A percentile compares a stretch with the other conserved stretches of the same genome.
phyloP scores from a whole-genome alignment of 2,113 vertebrate species.

The Chloebia gouldiae region DNA sequence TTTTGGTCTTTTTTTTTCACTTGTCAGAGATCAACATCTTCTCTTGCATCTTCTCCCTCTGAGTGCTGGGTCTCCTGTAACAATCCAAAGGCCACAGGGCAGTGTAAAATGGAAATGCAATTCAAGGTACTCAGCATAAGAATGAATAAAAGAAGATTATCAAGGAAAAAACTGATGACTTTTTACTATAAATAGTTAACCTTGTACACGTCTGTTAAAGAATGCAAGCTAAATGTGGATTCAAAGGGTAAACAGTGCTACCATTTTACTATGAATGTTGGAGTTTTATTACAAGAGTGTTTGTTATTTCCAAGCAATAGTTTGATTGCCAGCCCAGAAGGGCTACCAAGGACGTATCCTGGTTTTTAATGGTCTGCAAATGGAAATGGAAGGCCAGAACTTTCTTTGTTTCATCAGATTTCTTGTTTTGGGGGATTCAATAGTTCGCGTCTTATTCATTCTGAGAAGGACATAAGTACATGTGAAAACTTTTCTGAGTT shows the following conservation, averaged over 20 bases:
- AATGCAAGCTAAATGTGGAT: background rate
- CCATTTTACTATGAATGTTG: slow-evolving; percentile 11
- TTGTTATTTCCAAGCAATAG: slow-evolving; percentile 76
- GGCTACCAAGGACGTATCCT: slow-evolving; percentile 21
- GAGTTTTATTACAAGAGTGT: slow-evolving; percentile 43
- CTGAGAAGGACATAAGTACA: slow-evolving; percentile 29
- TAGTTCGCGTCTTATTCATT: slow-evolving; percentile 16
- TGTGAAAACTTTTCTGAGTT: slow-evolving; percentile 65
- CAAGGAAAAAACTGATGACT: background rate
- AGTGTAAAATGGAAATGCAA: background rate
- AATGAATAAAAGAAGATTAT: slow-evolving; percentile 27
- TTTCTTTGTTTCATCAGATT: slow-evolving; percentile 42
- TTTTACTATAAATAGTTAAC: background rate
- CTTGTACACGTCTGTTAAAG: slow-evolving; percentile 5
- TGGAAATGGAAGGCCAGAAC: slow-evolving; percentile 20
- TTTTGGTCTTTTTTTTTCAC: background rate
- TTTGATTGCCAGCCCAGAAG: slow-evolving; percentile 34
- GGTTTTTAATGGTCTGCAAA: background rate
- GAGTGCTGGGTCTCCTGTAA: slow-evolving; percentile 33
- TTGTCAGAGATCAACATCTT: slow-evolving; percentile 29
- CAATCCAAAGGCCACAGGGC: slow-evolving; percentile 18
- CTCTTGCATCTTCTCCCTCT: slow-evolving; percentile 48
- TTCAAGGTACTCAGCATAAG: background rate
- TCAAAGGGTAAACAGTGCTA: slow-evolving; percentile 44
- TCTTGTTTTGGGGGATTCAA: slow-evolving; percentile 32